Base-by-base conservation (phyloP, 2,113 vertebrate genomes). In the Taurulus bubalis region DNA sequence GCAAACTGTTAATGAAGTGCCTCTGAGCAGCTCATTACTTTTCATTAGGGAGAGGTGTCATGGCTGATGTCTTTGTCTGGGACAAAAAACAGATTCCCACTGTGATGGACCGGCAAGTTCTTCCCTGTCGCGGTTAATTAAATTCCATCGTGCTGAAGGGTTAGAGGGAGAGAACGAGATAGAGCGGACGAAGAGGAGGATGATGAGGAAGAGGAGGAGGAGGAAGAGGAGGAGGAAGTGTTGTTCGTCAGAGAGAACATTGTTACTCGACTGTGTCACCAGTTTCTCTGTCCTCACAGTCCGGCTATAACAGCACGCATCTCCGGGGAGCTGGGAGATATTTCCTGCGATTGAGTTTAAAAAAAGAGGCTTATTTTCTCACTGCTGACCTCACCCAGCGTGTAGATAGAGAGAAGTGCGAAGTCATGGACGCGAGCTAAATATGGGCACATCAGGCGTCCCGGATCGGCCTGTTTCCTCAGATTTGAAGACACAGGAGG, bases 261-360 rank as follows among this genome's bases (percentile, higher is more conserved):
- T 77, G 75, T 80, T 84, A 49, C 63, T 55, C n/a, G 9, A 84
- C 77, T 76, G 59, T 80, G 42, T 92, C 85, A 71, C 69, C 36
- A 40, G 18, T 75, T 45, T 71, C 60, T 75, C 72, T 69, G 73
- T 85, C 75, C 22, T 66, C 76, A 77, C 68, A 74, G 82, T 36
- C 55, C n/a, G 2, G 22, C 64, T 65, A 51, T 38, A 4, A 65
- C 36, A 85, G 59, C 6, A 51, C 6, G 53, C 16, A 11, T 79
- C 91, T 85, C 85, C 8, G 30, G 82, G 77, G 87, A 90, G 67
- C 30, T 55, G 60, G 47, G 22, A 45, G 77, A 84, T 73, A 84
- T 84, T 92, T 89, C 89, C 89, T 83, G 81, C 85, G 83, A 91
- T 86, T 7, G 40, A 63, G n/a, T 53, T 81, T 24, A 45, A 71